Percentiles rank a stretch among this genome's conserved stretches.
phyloP scores from a whole-genome alignment of 2,113 vertebrate species.

The Alces alces region DNA sequence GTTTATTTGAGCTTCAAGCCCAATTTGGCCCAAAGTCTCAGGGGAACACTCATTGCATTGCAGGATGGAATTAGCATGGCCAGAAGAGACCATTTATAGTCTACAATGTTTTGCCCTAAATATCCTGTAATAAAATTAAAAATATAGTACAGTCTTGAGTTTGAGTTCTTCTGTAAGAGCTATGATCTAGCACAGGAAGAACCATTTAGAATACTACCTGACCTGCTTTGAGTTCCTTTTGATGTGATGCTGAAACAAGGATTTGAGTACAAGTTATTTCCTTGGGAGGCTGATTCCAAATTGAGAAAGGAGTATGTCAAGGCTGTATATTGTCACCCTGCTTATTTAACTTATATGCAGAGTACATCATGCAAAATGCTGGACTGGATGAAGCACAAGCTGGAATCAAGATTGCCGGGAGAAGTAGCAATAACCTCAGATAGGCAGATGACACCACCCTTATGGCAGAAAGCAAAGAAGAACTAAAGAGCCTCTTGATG shows the following conservation, averaged over 20 bases:
- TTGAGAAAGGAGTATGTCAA: not conserved
- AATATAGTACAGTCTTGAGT: not conserved
- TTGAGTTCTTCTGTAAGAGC: not conserved
- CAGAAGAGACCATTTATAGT: not conserved
- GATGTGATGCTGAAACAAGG: not conserved
- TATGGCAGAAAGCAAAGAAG: not conserved
- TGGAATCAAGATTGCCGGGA: not conserved
- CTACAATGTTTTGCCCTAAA: not conserved
- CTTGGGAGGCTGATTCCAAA: not conserved
- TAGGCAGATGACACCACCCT: not conserved
- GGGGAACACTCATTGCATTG: not conserved
- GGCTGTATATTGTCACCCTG: not conserved
- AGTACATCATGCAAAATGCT: not conserved
- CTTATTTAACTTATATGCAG: not conserved
- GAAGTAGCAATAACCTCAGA: not conserved
- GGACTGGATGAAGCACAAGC: not conserved
- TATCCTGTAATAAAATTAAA: not conserved
- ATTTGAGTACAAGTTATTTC: not conserved
- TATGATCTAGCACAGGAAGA: not conserved
- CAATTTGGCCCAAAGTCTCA: not conserved
- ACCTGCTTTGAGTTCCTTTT: not conserved
- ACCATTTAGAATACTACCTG: not conserved
- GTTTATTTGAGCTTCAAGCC: constrained; percentile 36
- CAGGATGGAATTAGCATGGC: not conserved
- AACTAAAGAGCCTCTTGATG: not conserved